Evolutionary conservation across 92 coral and sea anemone genomes (phyloP).

Genomic region (Epizoanthus ramosus): DNA sequence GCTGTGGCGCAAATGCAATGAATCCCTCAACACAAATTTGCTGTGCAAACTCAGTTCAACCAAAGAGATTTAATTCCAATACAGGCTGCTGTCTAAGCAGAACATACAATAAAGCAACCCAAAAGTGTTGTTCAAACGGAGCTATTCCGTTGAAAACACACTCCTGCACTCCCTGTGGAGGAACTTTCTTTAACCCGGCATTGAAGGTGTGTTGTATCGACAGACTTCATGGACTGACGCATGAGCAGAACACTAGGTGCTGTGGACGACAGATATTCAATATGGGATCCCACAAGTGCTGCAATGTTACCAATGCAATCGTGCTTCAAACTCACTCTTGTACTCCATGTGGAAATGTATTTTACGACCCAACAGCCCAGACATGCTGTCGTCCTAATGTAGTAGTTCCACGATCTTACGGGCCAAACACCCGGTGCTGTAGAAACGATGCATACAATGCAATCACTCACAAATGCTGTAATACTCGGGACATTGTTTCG

Average conservation of each 20-base stretch:
- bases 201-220: slow-evolving; percentile 14
- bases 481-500: background rate
- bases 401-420: background rate
- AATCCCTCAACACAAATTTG: slow-evolving; percentile 2
- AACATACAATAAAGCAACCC: background rate
- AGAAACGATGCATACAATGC: slow-evolving; percentile 18
- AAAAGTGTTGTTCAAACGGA: background rate
- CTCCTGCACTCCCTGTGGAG: slow-evolving; percentile 18
- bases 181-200: background rate
- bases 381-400: slow-evolving; percentile 11
- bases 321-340: background rate
- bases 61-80: background rate
- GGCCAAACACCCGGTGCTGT: slow-evolving; percentile 12
- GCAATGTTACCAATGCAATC: background rate
- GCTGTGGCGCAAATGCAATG: slow-evolving; percentile 6
- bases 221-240: background rate
- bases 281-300: slow-evolving; percentile 1
- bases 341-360: slow-evolving; percentile 9
- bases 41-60: slow-evolving; percentile 6
- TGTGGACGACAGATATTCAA: slow-evolving; percentile 12
- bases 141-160: background rate
- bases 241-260: slow-evolving; percentile 14
- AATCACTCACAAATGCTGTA: slow-evolving; percentile 3
- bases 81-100: background rate
- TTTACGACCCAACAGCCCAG: slow-evolving; percentile 8